phyloP scores from a whole-genome alignment of 2,113 vertebrate species.

The Hemiscyllium ocellatum region DNA sequence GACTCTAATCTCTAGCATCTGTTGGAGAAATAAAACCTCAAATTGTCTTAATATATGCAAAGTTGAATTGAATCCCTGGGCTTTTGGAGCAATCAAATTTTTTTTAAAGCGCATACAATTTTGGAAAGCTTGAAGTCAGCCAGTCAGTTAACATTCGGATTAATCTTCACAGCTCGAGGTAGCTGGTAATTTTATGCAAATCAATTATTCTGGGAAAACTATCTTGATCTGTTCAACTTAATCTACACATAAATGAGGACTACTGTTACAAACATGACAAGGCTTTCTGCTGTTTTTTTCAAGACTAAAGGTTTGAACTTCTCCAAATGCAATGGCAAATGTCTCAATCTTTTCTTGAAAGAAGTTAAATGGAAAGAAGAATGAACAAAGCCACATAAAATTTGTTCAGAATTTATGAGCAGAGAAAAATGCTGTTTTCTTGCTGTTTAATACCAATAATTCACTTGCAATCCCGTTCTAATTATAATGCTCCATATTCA shows the following conservation, averaged over 20 bases:
- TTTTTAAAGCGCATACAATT: not conserved
- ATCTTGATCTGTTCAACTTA: not conserved
- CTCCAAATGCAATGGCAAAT: not conserved
- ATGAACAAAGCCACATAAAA: not conserved
- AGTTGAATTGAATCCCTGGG: too few relatives aligned
- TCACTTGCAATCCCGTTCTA: not conserved
- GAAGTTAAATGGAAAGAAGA: not conserved
- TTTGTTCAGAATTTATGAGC: not conserved
- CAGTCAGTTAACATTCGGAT: not conserved
- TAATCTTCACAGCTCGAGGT: not conserved
- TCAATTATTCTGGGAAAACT: not conserved
- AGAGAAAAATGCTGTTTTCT: not conserved
- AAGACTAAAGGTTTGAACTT: not conserved
- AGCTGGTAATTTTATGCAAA: slow-evolving; percentile 16
- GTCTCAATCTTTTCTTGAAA: not conserved
- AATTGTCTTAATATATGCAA: not conserved
- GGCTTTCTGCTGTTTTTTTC: too few relatives aligned
- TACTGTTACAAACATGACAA: not conserved
- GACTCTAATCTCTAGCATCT: too few relatives aligned
- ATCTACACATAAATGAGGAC: not conserved
- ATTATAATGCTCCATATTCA: not conserved
- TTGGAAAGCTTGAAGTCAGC: not conserved
- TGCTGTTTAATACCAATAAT: not conserved
- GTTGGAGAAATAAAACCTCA: not conserved
- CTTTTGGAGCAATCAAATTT: not conserved